These are phyloP conservation scores for Temnopleurus reevesii DNA, from an alignment of 53 echinoderm and acorn worm genomes.

Conservation along the genomic window DNA sequence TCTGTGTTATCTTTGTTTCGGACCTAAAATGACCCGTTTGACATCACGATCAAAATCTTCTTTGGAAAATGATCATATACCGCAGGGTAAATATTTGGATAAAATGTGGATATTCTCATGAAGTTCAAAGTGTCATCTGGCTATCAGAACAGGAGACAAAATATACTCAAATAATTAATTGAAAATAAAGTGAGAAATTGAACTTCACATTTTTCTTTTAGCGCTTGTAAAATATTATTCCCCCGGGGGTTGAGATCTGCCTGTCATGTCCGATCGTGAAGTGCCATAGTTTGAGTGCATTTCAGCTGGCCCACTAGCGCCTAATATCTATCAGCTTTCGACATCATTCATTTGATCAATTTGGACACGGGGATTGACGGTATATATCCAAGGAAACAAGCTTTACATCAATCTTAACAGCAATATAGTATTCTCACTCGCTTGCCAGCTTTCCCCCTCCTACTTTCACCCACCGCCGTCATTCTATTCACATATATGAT, in stretches of 20 bases:
- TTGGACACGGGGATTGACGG: slow-evolving; percentile 33
- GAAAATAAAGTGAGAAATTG: not conserved
- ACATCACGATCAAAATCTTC: not conserved
- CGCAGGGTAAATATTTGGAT: too few species aligned
- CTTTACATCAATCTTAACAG: slow-evolving; percentile 39
- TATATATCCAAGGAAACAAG: slow-evolving; percentile 22
- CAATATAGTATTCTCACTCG: slow-evolving; percentile 41
- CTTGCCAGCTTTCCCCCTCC: not conserved
- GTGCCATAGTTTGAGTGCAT: not conserved
- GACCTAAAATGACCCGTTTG: not conserved
- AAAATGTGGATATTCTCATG: too few species aligned
- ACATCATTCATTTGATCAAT: slow-evolving; percentile 48
- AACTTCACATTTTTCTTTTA: not conserved
- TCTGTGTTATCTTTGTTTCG: not conserved
- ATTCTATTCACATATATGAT: slow-evolving; percentile 18
- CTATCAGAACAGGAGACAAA: not conserved
- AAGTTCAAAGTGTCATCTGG: not conserved
- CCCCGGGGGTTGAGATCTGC: not conserved
- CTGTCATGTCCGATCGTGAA: not conserved
- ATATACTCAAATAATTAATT: not conserved
- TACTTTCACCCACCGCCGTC: not conserved
- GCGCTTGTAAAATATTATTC: not conserved
- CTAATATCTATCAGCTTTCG: slow-evolving; percentile 35
- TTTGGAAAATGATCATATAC: too few species aligned
- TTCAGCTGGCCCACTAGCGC: slow-evolving; percentile 23